A percentile compares a stretch with the other conserved stretches of the same genome.
Conservation (phyloP, 2,797 vertebrate genomes). For the Hyperoplus immaculatus region DNA sequence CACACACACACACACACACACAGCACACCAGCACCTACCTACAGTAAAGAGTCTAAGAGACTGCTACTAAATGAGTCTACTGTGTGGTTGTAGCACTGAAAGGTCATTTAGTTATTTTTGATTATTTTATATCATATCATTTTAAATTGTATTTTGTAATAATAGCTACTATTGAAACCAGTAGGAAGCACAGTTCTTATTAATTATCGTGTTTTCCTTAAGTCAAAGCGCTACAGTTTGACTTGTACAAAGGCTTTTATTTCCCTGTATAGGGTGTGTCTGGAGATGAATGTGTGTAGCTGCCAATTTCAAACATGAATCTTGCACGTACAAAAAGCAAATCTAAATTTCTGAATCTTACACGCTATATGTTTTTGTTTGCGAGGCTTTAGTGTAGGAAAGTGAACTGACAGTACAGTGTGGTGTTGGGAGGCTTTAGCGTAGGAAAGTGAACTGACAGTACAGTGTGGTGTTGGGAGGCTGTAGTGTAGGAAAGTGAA, state of each 20-base stretch:
- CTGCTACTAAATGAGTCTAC: background rate
- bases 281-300: background rate
- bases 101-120: background rate
- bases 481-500: too few species aligned
- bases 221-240: slow-evolving; percentile 6
- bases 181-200: background rate
- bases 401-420: too few species aligned
- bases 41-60: background rate
- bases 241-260: background rate
- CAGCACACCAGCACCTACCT: background rate
- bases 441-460: too few species aligned
- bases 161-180: background rate
- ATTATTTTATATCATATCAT: background rate
- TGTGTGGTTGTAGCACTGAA: slow-evolving; percentile 2
- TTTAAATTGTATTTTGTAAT: background rate
- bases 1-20: slow-evolving; percentile 44
- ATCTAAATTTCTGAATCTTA: background rate
- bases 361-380: background rate
- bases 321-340: background rate
- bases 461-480: background rate
- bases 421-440: background rate
- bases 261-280: background rate
- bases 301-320: background rate
- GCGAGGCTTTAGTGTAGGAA: background rate
- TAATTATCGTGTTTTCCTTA: background rate